Base-by-base conservation (phyloP, 2,888 invertebrate genomes). In the Silvanus unidentatus region DNA sequence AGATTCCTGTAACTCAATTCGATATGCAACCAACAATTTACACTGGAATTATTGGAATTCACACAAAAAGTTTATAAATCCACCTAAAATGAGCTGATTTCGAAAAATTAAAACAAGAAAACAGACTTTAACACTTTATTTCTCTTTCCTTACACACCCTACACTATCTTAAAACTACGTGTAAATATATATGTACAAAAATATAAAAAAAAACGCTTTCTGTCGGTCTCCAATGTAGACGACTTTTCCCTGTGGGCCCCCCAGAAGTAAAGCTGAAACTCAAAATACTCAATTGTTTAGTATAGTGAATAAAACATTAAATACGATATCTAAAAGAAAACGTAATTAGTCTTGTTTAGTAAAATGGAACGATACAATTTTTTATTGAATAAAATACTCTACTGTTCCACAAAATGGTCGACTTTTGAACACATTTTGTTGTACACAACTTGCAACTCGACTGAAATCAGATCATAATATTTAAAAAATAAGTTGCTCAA, bases 321-420 rank as follows among this genome's bases (percentile, higher is more conserved):
- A 14, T 32, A 9, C 36, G 43, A 43, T 41, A 38, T 48, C 47
- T 50, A 43, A 32, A 47, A 47, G 15, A 40, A 49, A 49, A 47
- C 3, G 16, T 16, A 35, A 16, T 41, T 45, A 39, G 35, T 41
- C 34, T 44, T 43, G 45, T 43, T 47, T 39, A 36, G 11, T 43
- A 47, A 50, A 54, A 49, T 49, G 59, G 62, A 61, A 63, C 62
- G 62, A 63, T 62, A 62, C 63, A 51, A 39, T 51, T 51, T 45
- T 45, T 39, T 37, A 4, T 9, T 37, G n/a, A n/a, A 8, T 8
- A 10, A 51, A 10, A 52, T 57, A 55, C 55, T 53, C 57, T 60
- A 60, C 60, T 59, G 32, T 32, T 12, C 32, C 32, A 32, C n/a
- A 32, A 55, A 46, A 37, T 44, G 42, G 45, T 50, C 49, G 47